Percentiles rank a stretch among this genome's conserved stretches.
phyloP scores from a whole-genome alignment of 2,888 invertebrate genomes.

The Alcis repandata region DNA sequence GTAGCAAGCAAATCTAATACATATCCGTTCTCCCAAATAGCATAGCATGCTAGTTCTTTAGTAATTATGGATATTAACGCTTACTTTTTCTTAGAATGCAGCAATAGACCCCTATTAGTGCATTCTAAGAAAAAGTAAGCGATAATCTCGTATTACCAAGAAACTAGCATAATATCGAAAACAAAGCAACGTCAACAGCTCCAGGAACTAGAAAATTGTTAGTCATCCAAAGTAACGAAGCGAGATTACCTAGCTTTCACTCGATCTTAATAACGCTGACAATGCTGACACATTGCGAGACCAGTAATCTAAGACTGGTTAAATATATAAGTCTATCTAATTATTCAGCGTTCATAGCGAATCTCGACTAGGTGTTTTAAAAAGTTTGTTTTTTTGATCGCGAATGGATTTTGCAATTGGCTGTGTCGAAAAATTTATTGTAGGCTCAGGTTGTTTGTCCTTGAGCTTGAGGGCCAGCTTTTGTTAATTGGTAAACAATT shows the following conservation, averaged over 20 bases:
- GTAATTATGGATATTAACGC: background rate
- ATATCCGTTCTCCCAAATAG: too few relatives aligned
- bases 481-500: background rate
- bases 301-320: conserved; percentile 6
- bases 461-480: too few relatives aligned
- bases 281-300: conserved; percentile 33
- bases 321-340: conserved; percentile 11
- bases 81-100: background rate
- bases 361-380: too few relatives aligned
- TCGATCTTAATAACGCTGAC: conserved; percentile 35
- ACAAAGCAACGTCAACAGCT: conserved; percentile 19
- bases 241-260: conserved; percentile 40
- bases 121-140: background rate
- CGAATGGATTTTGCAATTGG: too few relatives aligned
- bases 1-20: too few relatives aligned
- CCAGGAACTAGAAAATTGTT: conserved; percentile 36
- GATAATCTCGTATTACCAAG: background rate
- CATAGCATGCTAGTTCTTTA: conserved; percentile 31
- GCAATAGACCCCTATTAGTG: background rate
- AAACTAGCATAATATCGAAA: conserved; percentile 37
- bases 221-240: conserved; percentile 46
- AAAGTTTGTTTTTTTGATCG: too few relatives aligned
- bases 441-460: too few relatives aligned
- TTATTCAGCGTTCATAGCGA: too few relatives aligned
- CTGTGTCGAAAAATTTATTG: too few relatives aligned